phyloP scores from a whole-genome alignment of 2,113 vertebrate genomes.

The Naja naja region DNA sequence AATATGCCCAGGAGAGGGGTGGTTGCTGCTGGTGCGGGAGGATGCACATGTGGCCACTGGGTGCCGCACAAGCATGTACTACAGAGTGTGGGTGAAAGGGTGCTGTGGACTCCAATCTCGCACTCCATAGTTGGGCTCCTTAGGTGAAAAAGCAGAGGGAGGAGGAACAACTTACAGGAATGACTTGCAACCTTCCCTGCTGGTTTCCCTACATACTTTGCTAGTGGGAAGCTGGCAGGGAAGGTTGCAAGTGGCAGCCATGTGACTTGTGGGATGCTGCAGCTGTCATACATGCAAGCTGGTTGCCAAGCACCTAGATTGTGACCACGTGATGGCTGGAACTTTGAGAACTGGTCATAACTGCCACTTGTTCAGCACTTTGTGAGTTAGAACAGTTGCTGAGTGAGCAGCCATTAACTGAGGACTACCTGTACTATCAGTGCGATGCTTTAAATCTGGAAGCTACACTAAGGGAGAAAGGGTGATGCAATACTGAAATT shows the following conservation, averaged over 20 bases:
- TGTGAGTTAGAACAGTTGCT: neutral
- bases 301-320: neutral
- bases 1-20: neutral
- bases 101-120: neutral
- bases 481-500: neutral
- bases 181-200: neutral
- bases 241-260: neutral
- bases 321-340: neutral
- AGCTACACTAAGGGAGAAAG: neutral
- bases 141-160: neutral
- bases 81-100: neutral
- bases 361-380: neutral
- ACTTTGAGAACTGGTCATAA: neutral
- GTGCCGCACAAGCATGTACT: neutral
- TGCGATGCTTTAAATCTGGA: neutral
- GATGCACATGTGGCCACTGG: neutral
- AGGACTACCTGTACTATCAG: neutral
- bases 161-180: neutral
- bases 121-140: neutral
- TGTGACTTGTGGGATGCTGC: neutral
- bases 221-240: neutral
- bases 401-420: neutral
- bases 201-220: neutral
- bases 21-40: neutral
- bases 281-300: neutral